Percentiles rank a stretch among this genome's conserved stretches.
These are phyloP conservation scores for Tenebrosternarchus preto DNA, from an alignment of 2,113 vertebrate genomes.

Conservation along the genomic window DNA sequence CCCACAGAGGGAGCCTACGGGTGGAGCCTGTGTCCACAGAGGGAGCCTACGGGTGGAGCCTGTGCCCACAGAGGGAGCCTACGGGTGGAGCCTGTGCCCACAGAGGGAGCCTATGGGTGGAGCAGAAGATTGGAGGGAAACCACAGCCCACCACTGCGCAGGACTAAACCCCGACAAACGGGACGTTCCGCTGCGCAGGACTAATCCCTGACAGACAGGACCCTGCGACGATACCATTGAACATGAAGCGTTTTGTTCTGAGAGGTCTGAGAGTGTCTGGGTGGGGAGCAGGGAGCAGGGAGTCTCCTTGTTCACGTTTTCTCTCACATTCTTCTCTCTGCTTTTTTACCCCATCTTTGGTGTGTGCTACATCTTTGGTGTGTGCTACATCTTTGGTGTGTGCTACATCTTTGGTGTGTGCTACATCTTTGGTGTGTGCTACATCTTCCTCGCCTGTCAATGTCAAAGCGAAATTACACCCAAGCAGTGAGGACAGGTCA, in stretches of 20 bases:
- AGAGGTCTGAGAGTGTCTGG: conserved; percentile 25
- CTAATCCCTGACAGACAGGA: conserved; percentile 57
- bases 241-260: conserved; percentile 51
- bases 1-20: too few relatives aligned
- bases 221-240: conserved; percentile 50
- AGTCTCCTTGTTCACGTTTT: conserved; percentile 35
- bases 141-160: too few relatives aligned
- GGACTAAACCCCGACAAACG: too few relatives aligned
- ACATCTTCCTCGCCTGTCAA: conserved; percentile 60
- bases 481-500: conserved; percentile 65
- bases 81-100: too few relatives aligned
- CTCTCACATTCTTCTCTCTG: conserved; percentile 12
- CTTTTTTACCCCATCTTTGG: conserved; percentile 29
- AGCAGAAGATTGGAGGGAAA: conserved; percentile 55
- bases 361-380: conserved; percentile 52
- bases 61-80: too few relatives aligned
- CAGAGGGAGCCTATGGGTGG: too few relatives aligned
- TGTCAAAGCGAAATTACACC: conserved; percentile 68
- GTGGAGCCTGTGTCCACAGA: too few relatives aligned
- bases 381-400: conserved; percentile 31
- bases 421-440: conserved; percentile 36
- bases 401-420: conserved; percentile 50
- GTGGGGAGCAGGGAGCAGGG: not conserved
- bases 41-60: too few relatives aligned
- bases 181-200: conserved; percentile 42